Evolutionary conservation across 2,113 vertebrate genomes (phyloP).

Genomic region (Mustela lutreola): DNA sequence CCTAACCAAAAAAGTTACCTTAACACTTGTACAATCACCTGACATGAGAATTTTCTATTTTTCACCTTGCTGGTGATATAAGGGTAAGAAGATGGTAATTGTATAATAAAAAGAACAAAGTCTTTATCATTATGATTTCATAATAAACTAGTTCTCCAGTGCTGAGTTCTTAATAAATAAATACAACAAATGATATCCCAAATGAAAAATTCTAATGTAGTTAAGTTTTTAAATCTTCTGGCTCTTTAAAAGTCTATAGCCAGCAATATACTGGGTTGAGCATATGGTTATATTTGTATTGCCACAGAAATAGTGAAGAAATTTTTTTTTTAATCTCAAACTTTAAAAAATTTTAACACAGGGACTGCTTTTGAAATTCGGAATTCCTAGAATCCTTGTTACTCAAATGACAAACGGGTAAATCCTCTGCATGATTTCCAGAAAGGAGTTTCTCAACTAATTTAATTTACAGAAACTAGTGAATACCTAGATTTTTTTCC

Average conservation of each 20-base stretch:
- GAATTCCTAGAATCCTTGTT: slow-evolving; percentile 49
- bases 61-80: background rate
- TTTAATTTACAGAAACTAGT: slow-evolving; percentile 32
- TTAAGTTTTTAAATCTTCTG: background rate
- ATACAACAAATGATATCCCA: background rate
- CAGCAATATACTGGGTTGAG: background rate
- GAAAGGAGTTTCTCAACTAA: slow-evolving; percentile 49
- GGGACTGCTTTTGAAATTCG: slow-evolving; percentile 46
- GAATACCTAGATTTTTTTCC: background rate
- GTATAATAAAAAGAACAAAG: background rate
- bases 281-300: background rate
- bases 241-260: background rate
- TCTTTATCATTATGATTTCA: background rate
- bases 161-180: background rate
- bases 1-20: background rate
- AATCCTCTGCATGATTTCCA: slow-evolving; percentile 49
- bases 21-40: background rate
- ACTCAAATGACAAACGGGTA: slow-evolving; percentile 41
- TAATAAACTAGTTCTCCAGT: background rate
- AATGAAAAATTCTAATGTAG: background rate
- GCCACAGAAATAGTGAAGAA: background rate
- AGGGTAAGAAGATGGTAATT: background rate
- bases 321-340: slow-evolving; percentile 54
- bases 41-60: background rate
- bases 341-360: slow-evolving; percentile 46